Evolutionary conservation across 2,113 vertebrate species (phyloP), one percentile per base, ranked within the genome.

Genomic region (Onychostruthus taczanowskii): DNA sequence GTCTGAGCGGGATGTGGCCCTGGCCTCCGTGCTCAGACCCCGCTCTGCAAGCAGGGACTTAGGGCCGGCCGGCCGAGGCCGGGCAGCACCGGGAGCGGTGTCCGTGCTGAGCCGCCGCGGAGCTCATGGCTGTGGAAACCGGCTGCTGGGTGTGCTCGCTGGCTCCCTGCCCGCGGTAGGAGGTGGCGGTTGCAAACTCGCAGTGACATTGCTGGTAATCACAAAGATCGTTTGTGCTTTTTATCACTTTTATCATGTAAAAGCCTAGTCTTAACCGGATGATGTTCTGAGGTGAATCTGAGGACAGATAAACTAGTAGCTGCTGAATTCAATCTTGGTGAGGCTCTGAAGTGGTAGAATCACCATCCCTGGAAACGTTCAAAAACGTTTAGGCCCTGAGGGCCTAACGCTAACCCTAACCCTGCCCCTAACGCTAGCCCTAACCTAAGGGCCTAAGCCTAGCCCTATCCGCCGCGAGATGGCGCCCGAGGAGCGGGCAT

Each of bases 61-160:
- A 0, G 1, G 0, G 0, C 27, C 0, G 3, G 28, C 59, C 23
- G 52, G 21, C 31, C 31, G 0, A 5, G 63, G 11, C n/a, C 19
- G 8, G 47, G 55, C 56, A 16, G 56, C 56, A 9, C 31, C 55
- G 7, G 31, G 13, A 31, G 28, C 52, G 11, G 52, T 52, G 50
- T 53, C 53, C 0, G 24, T 49, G 47, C 49, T 43, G 16, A 7
- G 11, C 30, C 1, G 26, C 41, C 13, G 41, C 6, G 41, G 12
- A 41, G 41, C 41, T 41, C 41, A 41, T 15, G 41, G 41, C 41
- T 41, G 55, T 0, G 44, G 10, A 6, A 11, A 7, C 1, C 1
- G 41, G 9, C 10, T 1, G 43, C 53, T 17, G 41, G 19, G 31
- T 0, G n/a, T 11, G 47, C 35, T 24, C 2, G 58, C 72, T 30